Evolutionary conservation across 2,888 invertebrate species (phyloP).

Genomic region (Oligia strigilis): DNA sequence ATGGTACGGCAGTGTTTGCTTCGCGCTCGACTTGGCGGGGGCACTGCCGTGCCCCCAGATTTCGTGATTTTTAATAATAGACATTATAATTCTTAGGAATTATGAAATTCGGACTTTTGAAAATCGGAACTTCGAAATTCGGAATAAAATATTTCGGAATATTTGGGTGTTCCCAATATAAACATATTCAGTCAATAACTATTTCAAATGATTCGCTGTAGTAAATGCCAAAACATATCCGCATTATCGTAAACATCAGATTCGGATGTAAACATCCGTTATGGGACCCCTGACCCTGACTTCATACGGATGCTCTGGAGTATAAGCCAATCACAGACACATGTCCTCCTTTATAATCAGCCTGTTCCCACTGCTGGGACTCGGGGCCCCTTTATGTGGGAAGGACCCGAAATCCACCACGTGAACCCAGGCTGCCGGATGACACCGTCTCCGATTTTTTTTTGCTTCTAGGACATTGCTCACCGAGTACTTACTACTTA

Average conservation of each 20-base stretch:
- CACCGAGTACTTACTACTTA: too few species aligned
- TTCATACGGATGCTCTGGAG: background rate
- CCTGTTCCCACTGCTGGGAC: background rate
- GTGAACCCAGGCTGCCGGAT: background rate
- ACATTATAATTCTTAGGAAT: too few species aligned
- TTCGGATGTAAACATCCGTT: constrained; percentile 39
- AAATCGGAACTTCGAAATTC: too few species aligned
- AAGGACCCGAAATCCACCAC: background rate
- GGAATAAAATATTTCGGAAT: too few species aligned
- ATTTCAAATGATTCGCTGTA: constrained; percentile 17
- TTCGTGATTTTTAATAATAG: too few species aligned
- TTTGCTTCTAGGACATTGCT: too few species aligned
- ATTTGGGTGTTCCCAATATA: too few species aligned
- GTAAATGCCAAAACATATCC: constrained; percentile 7
- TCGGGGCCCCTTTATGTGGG: background rate
- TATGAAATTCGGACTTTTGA: too few species aligned
- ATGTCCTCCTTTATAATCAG: background rate
- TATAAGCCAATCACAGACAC: background rate
- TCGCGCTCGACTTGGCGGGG: too few species aligned
- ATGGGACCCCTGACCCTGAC: constrained; percentile 18
- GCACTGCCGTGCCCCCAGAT: too few species aligned
- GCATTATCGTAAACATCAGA: constrained; percentile 21
- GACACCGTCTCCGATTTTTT: too few species aligned
- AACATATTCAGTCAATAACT: background rate
- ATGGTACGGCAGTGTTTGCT: too few species aligned